These are phyloP conservation scores for Cryptophagus acutangulus DNA, from an alignment of 2,888 invertebrate genomes.

Conservation along the genomic window DNA sequence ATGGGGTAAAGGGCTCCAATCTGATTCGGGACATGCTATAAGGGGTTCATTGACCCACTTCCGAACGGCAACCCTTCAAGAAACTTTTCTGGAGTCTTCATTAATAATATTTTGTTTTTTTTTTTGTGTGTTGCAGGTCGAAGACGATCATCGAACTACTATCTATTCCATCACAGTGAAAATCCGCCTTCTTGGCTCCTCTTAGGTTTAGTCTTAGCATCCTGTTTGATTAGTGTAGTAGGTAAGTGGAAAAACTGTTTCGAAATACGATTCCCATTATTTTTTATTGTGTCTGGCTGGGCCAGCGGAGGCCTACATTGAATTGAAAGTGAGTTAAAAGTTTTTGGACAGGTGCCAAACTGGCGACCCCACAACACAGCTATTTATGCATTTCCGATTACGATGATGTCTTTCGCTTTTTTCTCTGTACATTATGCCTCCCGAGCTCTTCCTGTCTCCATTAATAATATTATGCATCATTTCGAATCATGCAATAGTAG, in stretches of 20 bases:
- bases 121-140: slow-evolving; percentile 42
- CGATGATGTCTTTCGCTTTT: too few species aligned
- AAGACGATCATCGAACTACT: slow-evolving; percentile 46
- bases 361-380: background rate
- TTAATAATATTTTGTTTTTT: too few species aligned
- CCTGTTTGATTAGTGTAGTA: slow-evolving; percentile 48
- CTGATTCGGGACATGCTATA: too few species aligned
- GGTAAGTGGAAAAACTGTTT: slow-evolving; percentile 42
- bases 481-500: too few species aligned
- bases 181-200: slow-evolving; percentile 45
- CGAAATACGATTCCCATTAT: background rate
- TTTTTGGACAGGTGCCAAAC: slow-evolving; percentile 1
- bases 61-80: too few species aligned
- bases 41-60: too few species aligned
- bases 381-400: slow-evolving; percentile 11
- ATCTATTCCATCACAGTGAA: slow-evolving; percentile 41
- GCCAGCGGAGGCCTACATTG: background rate
- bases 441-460: too few species aligned
- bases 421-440: too few species aligned
- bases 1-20: too few species aligned
- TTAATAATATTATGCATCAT: too few species aligned
- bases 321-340: background rate
- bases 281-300: background rate
- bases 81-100: too few species aligned
- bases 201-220: slow-evolving; percentile 46